phyloP scores from a whole-genome alignment of 2,888 invertebrate species.

The Mesorhabditis belari region DNA sequence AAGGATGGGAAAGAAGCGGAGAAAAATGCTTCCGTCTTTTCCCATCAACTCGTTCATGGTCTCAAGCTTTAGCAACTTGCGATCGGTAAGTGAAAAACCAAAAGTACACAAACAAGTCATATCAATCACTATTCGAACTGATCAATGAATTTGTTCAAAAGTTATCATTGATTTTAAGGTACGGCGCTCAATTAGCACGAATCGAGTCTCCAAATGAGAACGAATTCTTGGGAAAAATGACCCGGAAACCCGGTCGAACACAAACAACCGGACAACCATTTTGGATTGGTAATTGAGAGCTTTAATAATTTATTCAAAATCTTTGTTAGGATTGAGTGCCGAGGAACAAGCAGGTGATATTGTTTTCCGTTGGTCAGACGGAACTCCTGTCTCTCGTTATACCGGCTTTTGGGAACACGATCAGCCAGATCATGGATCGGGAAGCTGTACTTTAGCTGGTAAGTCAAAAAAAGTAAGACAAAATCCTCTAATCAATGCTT shows the following conservation, averaged over 20 bases:
- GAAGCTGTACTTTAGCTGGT: constrained; percentile 68
- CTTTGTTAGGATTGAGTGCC: constrained; percentile 27
- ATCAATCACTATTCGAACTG: no score
- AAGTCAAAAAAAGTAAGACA: neutral
- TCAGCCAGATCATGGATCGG: constrained; percentile 78
- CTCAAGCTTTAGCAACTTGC: constrained; percentile 50
- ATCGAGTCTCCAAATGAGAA: constrained; percentile 85
- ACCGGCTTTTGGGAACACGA: constrained; percentile 78
- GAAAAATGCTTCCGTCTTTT: constrained; percentile 45
- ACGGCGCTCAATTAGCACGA: constrained; percentile 86
- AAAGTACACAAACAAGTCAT: no score
- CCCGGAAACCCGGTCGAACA: constrained; percentile 54
- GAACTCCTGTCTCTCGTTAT: constrained; percentile 45
- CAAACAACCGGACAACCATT: constrained; percentile 17
- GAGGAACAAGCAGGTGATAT: constrained; percentile 21
- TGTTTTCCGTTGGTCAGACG: constrained; percentile 52
- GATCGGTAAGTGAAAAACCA: constrained; percentile 21
- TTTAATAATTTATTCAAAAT: neutral
- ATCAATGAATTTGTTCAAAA: no score
- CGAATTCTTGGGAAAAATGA: constrained; percentile 77
- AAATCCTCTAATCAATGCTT: no score
- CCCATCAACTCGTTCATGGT: constrained; percentile 46
- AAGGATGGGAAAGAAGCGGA: constrained; percentile 45
- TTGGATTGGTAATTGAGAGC: constrained; percentile 44
- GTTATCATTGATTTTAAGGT: constrained; percentile 62